Base-by-base conservation (phyloP, 2,888 invertebrate genomes). In the Allolobophora icterica region DNA sequence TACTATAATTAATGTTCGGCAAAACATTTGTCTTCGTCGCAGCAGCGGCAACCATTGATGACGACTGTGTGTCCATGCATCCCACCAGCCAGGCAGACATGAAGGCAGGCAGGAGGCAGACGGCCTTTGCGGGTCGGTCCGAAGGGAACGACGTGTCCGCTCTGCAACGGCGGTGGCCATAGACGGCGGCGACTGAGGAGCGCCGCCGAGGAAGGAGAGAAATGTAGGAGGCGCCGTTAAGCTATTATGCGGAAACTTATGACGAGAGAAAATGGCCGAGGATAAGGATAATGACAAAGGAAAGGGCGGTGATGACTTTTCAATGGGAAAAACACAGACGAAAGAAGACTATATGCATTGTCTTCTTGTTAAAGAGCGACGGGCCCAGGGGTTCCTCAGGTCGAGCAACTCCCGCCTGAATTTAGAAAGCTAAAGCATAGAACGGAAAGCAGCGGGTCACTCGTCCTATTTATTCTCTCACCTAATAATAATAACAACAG, bases 1-100 rank as follows among this genome's bases (percentile, higher is more conserved):
- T 71, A 71, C n/a, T 71, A 71, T 71, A 71, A 71, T 71, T 71
- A 71, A 71, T 71, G 71, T 71, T 8, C 30, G 21, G 71, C 30
- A 71, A 71, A 71, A n/a, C 71, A 71, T 71, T 71, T 71, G 71
- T 71, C 71, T 71, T n/a, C 71, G n/a, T n/a, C 71, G 71, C 71
- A 30, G 71, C 71, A 30, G n/a, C 71, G n/a, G 1, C 30, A 71
- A n/a, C 0, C 71, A 13, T n/a, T n/a, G 71, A 71, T 13, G 71
- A 71, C 71, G 71, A 71, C 71, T 6, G 71, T 71, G 71, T n/a
- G 71, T n/a, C 71, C 8, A n/a, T 5, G 71, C 71, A 71, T 30
- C 11, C n/a, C 30, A n/a, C 71, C 52, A 52, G 52, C 24, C 4
- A 52, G 52, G 52, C 21, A 52, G 52, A 11, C 52, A 52, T 13